These are phyloP conservation scores for Norana najaformis DNA, from an alignment of 2,888 invertebrate genomes.

Conservation along the genomic window DNA sequence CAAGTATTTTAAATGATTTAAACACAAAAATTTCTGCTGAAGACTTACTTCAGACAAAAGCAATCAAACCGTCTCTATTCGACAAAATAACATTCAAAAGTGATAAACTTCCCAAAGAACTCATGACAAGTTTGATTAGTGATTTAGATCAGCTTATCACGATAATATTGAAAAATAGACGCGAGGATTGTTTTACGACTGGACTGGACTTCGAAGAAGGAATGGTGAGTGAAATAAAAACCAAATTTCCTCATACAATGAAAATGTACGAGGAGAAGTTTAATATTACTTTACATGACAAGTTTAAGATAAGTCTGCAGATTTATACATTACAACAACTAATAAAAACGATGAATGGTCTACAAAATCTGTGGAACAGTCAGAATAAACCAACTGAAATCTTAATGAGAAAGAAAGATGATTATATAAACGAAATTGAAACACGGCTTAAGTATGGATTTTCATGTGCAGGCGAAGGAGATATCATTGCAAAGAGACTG, in stretches of 20 bases:
- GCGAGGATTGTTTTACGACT: not conserved
- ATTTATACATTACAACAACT: not conserved
- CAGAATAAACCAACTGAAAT: not conserved
- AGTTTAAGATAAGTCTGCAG: not conserved
- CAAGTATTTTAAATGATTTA: not conserved
- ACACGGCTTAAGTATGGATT: not conserved
- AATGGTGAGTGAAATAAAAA: not conserved
- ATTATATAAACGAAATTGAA: not conserved
- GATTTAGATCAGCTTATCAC: not conserved
- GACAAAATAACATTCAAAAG: too few relatives aligned
- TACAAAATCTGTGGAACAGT: not conserved
- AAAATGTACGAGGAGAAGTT: not conserved
- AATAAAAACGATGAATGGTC: not conserved
- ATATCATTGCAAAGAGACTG: not conserved
- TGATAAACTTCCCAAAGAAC: not conserved
- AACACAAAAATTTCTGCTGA: not conserved
- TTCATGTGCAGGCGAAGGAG: not conserved
- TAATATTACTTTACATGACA: not conserved
- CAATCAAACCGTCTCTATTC: not conserved
- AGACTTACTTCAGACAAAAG: not conserved
- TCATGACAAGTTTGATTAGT: not conserved
- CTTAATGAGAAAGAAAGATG: not conserved
- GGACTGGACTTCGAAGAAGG: constrained; percentile 9
- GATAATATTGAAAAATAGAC: not conserved
- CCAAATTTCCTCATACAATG: not conserved